A percentile compares a stretch with the other conserved stretches of the same genome.
These are phyloP conservation scores for Sinotaia quadrata DNA, from an alignment of 2,888 invertebrate genomes.

Conservation along the genomic window DNA sequence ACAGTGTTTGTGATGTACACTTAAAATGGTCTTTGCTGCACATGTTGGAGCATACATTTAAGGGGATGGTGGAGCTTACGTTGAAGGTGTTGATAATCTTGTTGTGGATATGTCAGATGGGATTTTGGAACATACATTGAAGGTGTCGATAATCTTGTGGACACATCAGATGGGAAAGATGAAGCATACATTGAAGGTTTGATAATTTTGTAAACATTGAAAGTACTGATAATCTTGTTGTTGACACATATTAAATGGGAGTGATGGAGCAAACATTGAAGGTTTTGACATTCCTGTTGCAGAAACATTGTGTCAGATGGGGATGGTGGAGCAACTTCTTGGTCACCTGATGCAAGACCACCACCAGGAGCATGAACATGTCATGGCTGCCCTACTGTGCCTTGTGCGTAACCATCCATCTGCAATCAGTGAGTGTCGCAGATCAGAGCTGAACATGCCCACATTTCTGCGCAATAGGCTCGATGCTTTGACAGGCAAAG, in stretches of 20 bases:
- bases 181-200: too few relatives aligned
- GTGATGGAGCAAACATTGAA: background rate
- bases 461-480: slow-evolving; percentile 71
- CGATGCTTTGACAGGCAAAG: slow-evolving; percentile 70
- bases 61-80: too few relatives aligned
- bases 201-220: too few relatives aligned
- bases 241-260: background rate
- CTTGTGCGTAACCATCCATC: slow-evolving; percentile 73
- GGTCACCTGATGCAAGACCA: slow-evolving; percentile 67
- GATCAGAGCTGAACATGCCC: slow-evolving; percentile 72
- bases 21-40: too few relatives aligned
- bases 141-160: too few relatives aligned
- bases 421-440: slow-evolving; percentile 72
- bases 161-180: too few relatives aligned
- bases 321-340: slow-evolving; percentile 71
- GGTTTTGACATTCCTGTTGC: slow-evolving; percentile 36
- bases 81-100: too few relatives aligned
- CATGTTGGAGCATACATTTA: too few relatives aligned
- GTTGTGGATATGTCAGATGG: too few relatives aligned
- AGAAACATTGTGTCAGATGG: slow-evolving; percentile 71
- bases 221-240: background rate
- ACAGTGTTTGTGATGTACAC: too few relatives aligned
- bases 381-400: slow-evolving; percentile 74
- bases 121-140: too few relatives aligned
- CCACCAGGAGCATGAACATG: slow-evolving; percentile 74